phyloP scores from a whole-genome alignment of 2,888 invertebrate species.

The Bembecia ichneumoniformis region DNA sequence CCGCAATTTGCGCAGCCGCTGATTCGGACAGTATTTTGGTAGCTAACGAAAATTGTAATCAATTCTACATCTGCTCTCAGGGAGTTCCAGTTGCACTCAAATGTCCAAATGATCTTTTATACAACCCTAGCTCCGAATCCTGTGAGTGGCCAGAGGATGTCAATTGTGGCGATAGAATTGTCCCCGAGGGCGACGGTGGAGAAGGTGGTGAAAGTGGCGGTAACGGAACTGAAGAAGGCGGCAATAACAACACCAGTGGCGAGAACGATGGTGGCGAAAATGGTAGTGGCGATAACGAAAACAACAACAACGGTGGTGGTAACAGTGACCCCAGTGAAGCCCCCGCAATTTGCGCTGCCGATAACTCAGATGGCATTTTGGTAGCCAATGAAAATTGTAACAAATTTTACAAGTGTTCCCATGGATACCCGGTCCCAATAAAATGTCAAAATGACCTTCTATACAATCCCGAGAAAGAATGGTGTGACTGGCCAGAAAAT shows the following conservation, averaged over 20 bases:
- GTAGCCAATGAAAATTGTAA: conserved; percentile 29
- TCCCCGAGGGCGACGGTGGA: conserved; percentile 8
- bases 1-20: conserved; percentile 20
- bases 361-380: conserved; percentile 18
- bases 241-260: conserved; percentile 9
- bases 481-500: conserved; percentile 26
- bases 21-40: conserved; percentile 20
- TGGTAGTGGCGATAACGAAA: conserved; percentile 13
- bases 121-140: conserved; percentile 19
- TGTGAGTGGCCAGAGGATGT: conserved; percentile 28
- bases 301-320: conserved; percentile 10
- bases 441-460: conserved; percentile 16
- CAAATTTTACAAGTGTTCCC: conserved; percentile 26
- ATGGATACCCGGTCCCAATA: conserved; percentile 16
- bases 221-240: conserved; percentile 21
- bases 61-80: conserved; percentile 24
- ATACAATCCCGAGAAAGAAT: conserved; percentile 19
- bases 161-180: conserved; percentile 18
- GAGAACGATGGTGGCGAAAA: conserved; percentile 22
- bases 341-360: conserved; percentile 20
- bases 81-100: conserved; percentile 16
- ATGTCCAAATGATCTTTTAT: conserved; percentile 19
- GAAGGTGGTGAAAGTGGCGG: conserved; percentile 22
- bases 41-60: conserved; percentile 30
- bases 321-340: conserved; percentile 24